phyloP scores from a whole-genome alignment of 64 coral and sea anemone species.

The Montipora capricornis region DNA sequence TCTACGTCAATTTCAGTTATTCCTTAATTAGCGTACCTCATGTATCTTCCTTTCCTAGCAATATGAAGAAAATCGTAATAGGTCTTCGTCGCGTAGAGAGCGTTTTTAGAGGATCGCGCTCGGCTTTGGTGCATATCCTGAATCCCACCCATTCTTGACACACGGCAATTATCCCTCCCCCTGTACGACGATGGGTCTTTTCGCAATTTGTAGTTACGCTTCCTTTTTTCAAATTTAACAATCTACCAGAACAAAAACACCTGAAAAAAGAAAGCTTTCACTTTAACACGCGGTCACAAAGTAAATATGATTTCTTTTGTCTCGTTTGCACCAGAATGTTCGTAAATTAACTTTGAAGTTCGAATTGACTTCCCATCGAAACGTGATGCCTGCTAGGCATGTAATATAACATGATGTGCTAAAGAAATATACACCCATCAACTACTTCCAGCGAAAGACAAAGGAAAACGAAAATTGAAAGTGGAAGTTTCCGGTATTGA shows the following conservation, averaged over 20 bases:
- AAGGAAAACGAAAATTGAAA: neutral
- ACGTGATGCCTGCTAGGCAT: neutral
- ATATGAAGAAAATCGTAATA: no score
- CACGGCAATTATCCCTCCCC: neutral
- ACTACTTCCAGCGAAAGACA: neutral
- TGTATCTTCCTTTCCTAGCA: no score
- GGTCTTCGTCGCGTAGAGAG: no score
- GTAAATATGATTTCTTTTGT: neutral
- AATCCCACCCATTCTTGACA: neutral
- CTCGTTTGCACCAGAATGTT: neutral
- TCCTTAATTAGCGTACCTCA: no score
- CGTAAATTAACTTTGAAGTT: neutral
- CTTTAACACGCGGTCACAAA: neutral
- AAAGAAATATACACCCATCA: neutral
- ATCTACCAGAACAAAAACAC: no score
- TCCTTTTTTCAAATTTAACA: neutral
- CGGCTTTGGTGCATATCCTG: neutral
- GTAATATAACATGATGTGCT: neutral
- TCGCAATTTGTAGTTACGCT: no score
- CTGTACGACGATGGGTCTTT: neutral
- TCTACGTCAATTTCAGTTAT: no score
- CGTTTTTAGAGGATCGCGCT: no score
- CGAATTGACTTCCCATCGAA: neutral
- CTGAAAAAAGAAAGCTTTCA: no score
- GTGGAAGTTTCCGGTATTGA: neutral